Evolutionary conservation across 2,888 invertebrate genomes (phyloP), one percentile per base, ranked within the genome.

Genomic region (Diplazon laetatorius): DNA sequence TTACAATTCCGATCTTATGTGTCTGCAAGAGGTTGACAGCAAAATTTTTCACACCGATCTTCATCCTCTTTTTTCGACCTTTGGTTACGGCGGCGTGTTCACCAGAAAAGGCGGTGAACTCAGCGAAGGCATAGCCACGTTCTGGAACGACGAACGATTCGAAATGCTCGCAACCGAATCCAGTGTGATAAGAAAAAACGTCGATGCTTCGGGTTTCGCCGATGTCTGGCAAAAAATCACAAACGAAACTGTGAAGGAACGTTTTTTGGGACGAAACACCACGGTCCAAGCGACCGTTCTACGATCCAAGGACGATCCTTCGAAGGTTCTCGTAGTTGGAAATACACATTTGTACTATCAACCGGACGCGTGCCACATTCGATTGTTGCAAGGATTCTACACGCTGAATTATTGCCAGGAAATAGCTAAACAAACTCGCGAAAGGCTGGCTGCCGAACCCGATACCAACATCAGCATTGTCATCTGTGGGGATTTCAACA

Each of bases 261-360:
- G 95, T 70, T 91, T 96, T 77, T 88, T 93, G 65, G 93, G 93
- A 60, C 92, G 95, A 82, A 93, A 94, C 39, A 96, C 96, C n/a
- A 94, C 94, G 5, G 88, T 86, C n/a, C 85, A 93, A 91, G 82
- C 93, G 14, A 92, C 92, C 35, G 88, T 93, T 70, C 90, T 96
- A 35, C 92, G 93, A 83, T 93, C 94, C 1, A 88, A 92, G 79
- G 94, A 93, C 12, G 92, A 92, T 74, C 91, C 92, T 1, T 91
- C 92, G 74, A 93, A 95, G 84, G 91, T 94, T 70, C 85, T 96
- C 39, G 87, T 96, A 42, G 92, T 95, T 80, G 97, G 95, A 14
- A 98, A 98, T 88, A 98, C 97, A 0, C 99, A 99, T 92, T 93
- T 99, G 59, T 99, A 97, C 92, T 99, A 97, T 87, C 97, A 97